Evolutionary conservation across 2,113 vertebrate genomes (phyloP).

Genomic region (Speoplatyrhinus poulsoni): DNA sequence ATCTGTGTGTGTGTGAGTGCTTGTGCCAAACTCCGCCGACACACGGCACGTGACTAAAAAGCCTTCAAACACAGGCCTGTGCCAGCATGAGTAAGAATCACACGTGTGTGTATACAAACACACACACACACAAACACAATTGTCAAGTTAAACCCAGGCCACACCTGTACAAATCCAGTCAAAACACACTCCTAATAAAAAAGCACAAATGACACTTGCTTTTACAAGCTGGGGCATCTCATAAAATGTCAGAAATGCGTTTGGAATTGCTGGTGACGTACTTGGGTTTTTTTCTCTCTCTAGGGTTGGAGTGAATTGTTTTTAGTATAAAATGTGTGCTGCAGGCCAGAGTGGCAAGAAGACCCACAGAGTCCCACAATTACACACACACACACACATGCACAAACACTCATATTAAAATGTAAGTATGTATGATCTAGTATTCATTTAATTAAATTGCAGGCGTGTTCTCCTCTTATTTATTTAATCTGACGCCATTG

Average conservation of each 20-base stretch:
- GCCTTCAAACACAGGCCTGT: background rate
- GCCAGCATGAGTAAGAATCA: background rate
- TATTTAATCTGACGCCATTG: no score
- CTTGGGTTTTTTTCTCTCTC: constrained; percentile 54
- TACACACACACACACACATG: background rate
- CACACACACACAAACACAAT: constrained; percentile 2
- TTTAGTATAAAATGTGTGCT: constrained; percentile 60
- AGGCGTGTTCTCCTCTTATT: no score
- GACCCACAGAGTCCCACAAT: constrained; percentile 48
- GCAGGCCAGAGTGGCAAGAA: constrained; percentile 50
- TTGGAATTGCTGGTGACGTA: constrained; percentile 47
- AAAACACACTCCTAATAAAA: background rate
- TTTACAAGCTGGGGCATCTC: constrained; percentile 24
- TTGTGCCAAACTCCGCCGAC: no score
- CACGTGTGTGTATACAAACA: constrained; percentile 1
- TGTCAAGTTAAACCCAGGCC: constrained; percentile 22
- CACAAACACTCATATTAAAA: background rate
- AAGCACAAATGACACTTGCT: constrained; percentile 1
- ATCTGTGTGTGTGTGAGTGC: constrained; percentile 23
- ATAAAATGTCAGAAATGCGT: constrained; percentile 49
- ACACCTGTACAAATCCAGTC: background rate
- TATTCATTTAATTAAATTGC: no score
- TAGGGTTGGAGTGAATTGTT: constrained; percentile 44
- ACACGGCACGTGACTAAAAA: background rate
- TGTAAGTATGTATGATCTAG: background rate